phyloP scores from a whole-genome alignment of 2,888 invertebrate species.

The Drosophila mercatorum region DNA sequence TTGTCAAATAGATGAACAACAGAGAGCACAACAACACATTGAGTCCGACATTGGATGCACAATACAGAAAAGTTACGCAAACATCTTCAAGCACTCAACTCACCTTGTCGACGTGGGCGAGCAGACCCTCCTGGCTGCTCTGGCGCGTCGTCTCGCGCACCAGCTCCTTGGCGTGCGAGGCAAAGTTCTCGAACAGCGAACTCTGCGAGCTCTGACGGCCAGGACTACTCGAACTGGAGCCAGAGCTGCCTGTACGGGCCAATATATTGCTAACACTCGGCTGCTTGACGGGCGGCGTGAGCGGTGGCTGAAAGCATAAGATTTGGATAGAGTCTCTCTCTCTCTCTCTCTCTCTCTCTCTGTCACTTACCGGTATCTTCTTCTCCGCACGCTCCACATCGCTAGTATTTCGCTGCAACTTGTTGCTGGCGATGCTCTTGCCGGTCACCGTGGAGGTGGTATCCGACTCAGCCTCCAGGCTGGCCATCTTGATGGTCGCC shows the following conservation, averaged over 20 bases:
- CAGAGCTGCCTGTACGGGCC: conserved; percentile 88
- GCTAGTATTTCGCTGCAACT: conserved; percentile 80
- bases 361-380: conserved; percentile 68
- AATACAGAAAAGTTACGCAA: background rate
- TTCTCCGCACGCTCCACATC: conserved; percentile 75
- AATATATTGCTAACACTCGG: conserved; percentile 86
- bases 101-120: conserved; percentile 96
- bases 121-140: conserved; percentile 94
- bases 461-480: conserved; percentile 89
- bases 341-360: no score
- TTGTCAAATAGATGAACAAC: conserved; percentile 28
- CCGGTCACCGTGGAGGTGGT: conserved; percentile 91
- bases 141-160: conserved; percentile 95
- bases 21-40: conserved; percentile 72
- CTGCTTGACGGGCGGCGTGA: conserved; percentile 75
- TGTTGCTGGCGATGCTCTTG: conserved; percentile 88
- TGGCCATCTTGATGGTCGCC: conserved; percentile 80
- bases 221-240: conserved; percentile 86
- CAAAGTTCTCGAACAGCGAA: conserved; percentile 94
- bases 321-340: no score
- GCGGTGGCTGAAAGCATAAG: conserved; percentile 56
- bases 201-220: conserved; percentile 92
- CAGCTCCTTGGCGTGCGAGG: conserved; percentile 94
- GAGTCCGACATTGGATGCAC: conserved; percentile 43
- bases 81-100: conserved; percentile 31